Percentiles rank a stretch among this genome's conserved stretches.
Evolutionary conservation across 2,888 invertebrate genomes (phyloP).

Genomic region (Camptogramma bilineatum): DNA sequence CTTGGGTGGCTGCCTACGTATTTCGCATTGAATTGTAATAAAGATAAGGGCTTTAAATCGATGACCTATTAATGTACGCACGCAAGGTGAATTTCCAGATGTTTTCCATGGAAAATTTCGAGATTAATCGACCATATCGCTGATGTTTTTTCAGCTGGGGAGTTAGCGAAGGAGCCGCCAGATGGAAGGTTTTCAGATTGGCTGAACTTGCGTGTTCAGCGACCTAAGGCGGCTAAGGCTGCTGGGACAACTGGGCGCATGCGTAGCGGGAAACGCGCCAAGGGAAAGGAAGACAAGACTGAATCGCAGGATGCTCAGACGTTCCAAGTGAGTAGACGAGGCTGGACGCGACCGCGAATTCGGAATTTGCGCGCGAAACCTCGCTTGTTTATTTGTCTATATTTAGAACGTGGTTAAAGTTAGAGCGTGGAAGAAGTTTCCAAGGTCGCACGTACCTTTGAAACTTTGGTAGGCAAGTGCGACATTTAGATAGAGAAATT

Average conservation of each 20-base stretch:
- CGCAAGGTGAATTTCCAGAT: constrained; percentile 47
- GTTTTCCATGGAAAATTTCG: background rate
- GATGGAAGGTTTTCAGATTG: constrained; percentile 76
- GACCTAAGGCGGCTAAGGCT: constrained; percentile 58
- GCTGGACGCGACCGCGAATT: constrained; percentile 48
- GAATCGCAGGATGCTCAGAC: constrained; percentile 59
- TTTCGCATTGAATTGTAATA: constrained; percentile 48
- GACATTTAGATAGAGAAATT: constrained; percentile 33
- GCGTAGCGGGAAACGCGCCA: constrained; percentile 71
- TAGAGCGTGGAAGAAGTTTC: constrained; percentile 37
- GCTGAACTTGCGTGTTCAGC: constrained; percentile 75
- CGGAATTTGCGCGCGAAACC: constrained; percentile 55
- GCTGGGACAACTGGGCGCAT: constrained; percentile 60
- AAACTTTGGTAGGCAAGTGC: constrained; percentile 51
- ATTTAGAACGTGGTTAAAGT: constrained; percentile 42
- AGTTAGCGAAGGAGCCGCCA: constrained; percentile 79
- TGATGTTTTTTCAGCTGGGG: constrained; percentile 65
- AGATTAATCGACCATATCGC: background rate
- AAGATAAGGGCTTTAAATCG: constrained; percentile 53
- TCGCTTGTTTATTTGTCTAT: constrained; percentile 50
- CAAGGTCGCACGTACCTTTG: constrained; percentile 46
- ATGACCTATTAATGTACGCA: constrained; percentile 57
- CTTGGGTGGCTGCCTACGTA: constrained; percentile 53
- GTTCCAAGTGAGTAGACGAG: constrained; percentile 70
- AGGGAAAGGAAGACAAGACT: constrained; percentile 54